Base-by-base conservation (phyloP, 2,888 invertebrate species). In the Xestia rhomboidea region DNA sequence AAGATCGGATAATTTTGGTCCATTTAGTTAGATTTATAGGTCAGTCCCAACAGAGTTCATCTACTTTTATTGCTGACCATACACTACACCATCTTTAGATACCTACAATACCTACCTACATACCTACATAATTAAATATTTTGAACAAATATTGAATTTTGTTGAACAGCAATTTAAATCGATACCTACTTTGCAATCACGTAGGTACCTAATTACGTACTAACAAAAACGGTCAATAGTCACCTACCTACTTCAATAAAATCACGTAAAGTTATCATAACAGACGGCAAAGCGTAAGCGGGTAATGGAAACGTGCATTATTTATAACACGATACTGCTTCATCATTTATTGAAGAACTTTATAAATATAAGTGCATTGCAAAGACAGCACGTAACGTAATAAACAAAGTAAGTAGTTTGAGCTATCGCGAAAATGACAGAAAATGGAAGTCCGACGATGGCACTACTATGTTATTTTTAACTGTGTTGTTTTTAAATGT, bases 361-460 rank as follows among this genome's bases (percentile, higher is more conserved):
- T 87, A 88, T 85, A 89, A 86, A 88, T 86, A 89, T 77, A 62
- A 91, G 88, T 88, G 89, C 85, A 90, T 89, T 51, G 46, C 34
- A 49, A 51, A 87, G 82, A 87, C 87, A 86, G 87, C 87, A 85
- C 81, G 87, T 82, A 84, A 85, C 81, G 87, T 80, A 82, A 0
- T 2, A 5, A 34, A 85, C 84, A 82, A 84, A 81, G 79, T 60
- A 63, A 82, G 81, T 87, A 73, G 83, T 82, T 87, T 79, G 81
- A 89, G 76, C 46, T 67, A 44, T 86, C 80, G 77, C 85, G 87
- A 96, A 95, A 93, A 96, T 96, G 96, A 87, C 92, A 87, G 87
- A 96, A 95, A 94, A 96, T 96, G 96, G 95, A 94, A 93, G 92
- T 94, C 90, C 89, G 90, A 81, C 88, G 87, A 88, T 92, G 91